Evolutionary conservation across 2,113 vertebrate genomes (phyloP).

Genomic region (Gambusia holbrooki): DNA sequence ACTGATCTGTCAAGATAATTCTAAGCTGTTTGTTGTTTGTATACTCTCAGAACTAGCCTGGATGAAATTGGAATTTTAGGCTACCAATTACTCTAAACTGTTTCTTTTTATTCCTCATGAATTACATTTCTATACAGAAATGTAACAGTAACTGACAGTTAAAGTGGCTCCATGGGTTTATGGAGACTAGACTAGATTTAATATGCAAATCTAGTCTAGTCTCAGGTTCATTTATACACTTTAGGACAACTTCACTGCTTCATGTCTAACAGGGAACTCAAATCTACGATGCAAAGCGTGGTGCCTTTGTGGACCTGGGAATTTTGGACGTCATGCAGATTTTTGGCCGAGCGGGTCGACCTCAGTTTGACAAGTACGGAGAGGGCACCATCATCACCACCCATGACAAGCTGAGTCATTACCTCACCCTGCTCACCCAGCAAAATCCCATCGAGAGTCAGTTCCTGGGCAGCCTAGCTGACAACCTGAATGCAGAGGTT

Average conservation of each 20-base stretch:
- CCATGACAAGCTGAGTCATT: slow-evolving; percentile 97
- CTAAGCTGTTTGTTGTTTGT: too few species aligned
- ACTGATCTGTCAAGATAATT: too few species aligned
- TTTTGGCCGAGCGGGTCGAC: slow-evolving; percentile 95
- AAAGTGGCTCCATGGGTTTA: too few species aligned
- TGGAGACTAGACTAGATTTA: too few species aligned
- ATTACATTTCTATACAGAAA: too few species aligned
- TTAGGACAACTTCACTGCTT: not conserved
- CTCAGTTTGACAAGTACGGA: slow-evolving; percentile 96
- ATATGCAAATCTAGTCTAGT: too few species aligned
- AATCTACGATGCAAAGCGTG: slow-evolving; percentile 97
- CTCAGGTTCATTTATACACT: too few species aligned
- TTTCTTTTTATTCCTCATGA: too few species aligned
- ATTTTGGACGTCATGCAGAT: slow-evolving; percentile 99
- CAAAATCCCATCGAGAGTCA: slow-evolving; percentile 99
- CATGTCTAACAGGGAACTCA: slow-evolving; percentile 89
- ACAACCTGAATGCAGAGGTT: slow-evolving; percentile 98
- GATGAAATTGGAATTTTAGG: too few species aligned
- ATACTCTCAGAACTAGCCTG: too few species aligned
- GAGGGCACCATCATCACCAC: slow-evolving; percentile 97
- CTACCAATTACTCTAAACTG: too few species aligned
- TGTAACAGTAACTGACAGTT: too few species aligned
- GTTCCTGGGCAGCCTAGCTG: slow-evolving; percentile 92
- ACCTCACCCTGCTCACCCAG: slow-evolving; percentile 95
- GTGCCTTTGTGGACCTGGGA: slow-evolving; percentile 95